A percentile compares a stretch with the other conserved stretches of the same genome.
These are phyloP conservation scores for Sarcophaga carnaria DNA, from an alignment of 2,888 invertebrate species.

Conservation along the genomic window DNA sequence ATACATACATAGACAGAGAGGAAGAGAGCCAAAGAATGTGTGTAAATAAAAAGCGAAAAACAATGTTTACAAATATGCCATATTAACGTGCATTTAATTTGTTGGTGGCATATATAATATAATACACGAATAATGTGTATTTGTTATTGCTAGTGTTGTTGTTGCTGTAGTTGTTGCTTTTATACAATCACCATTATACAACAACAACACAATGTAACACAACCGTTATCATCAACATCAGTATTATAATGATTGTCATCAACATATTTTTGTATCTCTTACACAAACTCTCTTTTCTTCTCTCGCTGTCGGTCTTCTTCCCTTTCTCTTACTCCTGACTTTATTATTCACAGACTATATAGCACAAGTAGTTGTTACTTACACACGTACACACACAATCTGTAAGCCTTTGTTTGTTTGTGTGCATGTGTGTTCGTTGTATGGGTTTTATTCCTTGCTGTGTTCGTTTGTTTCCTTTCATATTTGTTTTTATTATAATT, in stretches of 20 bases:
- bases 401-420: neutral
- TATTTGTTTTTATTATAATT: conserved; percentile 62
- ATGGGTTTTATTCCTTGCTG: neutral
- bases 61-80: conserved; percentile 56
- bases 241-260: neutral
- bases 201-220: neutral
- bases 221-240: conserved; percentile 7
- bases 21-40: neutral
- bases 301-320: too few species aligned
- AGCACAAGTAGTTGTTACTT: neutral
- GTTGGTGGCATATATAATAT: conserved; percentile 37
- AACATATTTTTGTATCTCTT: conserved; percentile 35
- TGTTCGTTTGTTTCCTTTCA: conserved; percentile 10
- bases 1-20: neutral
- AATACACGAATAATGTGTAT: neutral
- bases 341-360: too few species aligned
- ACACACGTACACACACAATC: neutral
- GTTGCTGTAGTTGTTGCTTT: neutral
- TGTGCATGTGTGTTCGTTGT: neutral
- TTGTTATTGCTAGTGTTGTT: neutral
- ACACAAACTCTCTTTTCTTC: neutral
- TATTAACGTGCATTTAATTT: conserved; percentile 54
- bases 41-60: conserved; percentile 2
- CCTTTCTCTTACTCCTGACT: too few species aligned
- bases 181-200: conserved; percentile 8